A percentile compares a stretch with the other conserved stretches of the same genome.
These are phyloP conservation scores for Paratilapia polleni DNA, from an alignment of 2,113 vertebrate genomes.

Conservation along the genomic window DNA sequence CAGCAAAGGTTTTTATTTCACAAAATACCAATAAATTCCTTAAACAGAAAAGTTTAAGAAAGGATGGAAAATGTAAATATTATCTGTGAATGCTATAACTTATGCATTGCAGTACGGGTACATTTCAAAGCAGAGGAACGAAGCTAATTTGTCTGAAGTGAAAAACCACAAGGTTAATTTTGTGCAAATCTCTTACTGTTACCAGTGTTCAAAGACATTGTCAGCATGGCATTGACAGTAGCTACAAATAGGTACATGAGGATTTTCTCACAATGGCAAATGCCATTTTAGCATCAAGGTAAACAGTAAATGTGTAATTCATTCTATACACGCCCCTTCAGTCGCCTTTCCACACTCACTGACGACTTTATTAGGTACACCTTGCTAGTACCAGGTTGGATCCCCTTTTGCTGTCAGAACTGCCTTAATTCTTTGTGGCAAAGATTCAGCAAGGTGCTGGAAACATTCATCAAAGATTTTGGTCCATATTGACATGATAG, in stretches of 20 bases:
- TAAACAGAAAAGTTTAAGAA: neutral
- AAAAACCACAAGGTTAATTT: neutral
- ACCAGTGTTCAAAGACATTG: neutral
- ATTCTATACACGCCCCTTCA: conserved; percentile 16
- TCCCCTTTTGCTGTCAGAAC: neutral
- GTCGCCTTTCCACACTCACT: neutral
- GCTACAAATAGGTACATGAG: neutral
- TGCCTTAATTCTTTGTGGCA: neutral
- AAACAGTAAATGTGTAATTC: conserved; percentile 1
- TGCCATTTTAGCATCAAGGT: neutral
- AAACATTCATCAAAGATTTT: neutral
- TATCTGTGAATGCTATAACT: neutral
- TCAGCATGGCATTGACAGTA: neutral
- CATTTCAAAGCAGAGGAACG: neutral
- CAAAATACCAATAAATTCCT: neutral
- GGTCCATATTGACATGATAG: no score
- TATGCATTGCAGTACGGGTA: neutral
- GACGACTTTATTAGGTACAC: neutral
- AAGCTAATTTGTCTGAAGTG: neutral
- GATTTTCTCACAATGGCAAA: conserved; percentile 8
- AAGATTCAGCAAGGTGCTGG: neutral
- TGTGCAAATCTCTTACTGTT: neutral
- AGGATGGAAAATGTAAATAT: neutral
- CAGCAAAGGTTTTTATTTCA: neutral
- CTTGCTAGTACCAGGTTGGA: neutral